Evolutionary conservation across 1,140 invertebrate species (phyloP).

Genomic region (Zaprionus gabonicus): DNA sequence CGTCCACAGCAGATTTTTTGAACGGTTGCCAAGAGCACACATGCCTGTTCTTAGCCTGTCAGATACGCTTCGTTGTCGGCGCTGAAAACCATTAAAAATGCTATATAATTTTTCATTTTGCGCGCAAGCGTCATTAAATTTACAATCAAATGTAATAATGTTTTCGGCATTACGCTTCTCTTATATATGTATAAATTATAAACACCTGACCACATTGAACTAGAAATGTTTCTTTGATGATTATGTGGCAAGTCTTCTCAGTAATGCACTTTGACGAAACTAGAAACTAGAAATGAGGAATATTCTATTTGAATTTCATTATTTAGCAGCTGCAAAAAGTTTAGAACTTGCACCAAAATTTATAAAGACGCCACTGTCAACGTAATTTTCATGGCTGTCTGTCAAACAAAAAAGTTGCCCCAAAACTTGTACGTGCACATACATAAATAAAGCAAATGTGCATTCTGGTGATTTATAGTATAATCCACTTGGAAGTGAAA

Average conservation of each 20-base stretch:
- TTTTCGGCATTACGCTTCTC: neutral
- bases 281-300: neutral
- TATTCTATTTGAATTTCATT: conserved; percentile 11
- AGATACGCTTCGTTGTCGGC: conserved; percentile 39
- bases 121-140: conserved; percentile 31
- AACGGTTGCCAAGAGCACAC: conserved; percentile 51
- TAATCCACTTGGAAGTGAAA: conserved; percentile 24
- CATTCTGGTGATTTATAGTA: conserved; percentile 21
- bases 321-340: conserved; percentile 48
- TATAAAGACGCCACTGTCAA: conserved; percentile 65
- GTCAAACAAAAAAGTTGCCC: conserved; percentile 31
- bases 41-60: conserved; percentile 19
- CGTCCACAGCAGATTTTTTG: conserved; percentile 33
- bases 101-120: conserved; percentile 34
- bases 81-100: conserved; percentile 30
- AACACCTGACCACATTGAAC: neutral
- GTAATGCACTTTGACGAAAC: neutral
- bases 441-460: conserved; percentile 30
- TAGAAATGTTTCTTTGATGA: conserved; percentile 39
- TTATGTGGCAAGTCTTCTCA: neutral
- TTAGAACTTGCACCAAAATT: conserved; percentile 44
- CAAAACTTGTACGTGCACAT: conserved; percentile 26
- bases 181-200: neutral
- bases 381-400: conserved; percentile 56
- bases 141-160: conserved; percentile 31